Evolutionary conservation across 2,797 vertebrate genomes (phyloP).

Genomic region (Crocidura indochinensis): DNA sequence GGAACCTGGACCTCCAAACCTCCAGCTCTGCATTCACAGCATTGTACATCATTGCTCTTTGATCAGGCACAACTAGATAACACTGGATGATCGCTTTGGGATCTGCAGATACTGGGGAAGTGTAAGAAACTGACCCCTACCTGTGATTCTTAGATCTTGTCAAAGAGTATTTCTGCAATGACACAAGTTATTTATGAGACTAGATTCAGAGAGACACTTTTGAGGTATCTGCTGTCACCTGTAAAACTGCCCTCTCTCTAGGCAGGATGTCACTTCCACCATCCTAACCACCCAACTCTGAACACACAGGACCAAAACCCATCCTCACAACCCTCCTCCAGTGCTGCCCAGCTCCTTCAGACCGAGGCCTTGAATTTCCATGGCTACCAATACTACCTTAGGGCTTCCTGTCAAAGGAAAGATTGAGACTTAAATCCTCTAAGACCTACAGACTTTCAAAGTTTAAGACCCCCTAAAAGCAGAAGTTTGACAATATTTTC

Average conservation of each 20-base stretch:
- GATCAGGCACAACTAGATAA: neutral
- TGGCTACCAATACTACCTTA: neutral
- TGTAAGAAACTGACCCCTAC: neutral
- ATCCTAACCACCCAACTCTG: fast-evolving
- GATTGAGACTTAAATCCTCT: too few relatives aligned
- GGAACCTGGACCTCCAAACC: neutral
- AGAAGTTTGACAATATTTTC: slow-evolving; percentile 1
- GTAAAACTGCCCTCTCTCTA: neutral
- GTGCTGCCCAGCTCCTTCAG: neutral
- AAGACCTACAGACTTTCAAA: neutral
- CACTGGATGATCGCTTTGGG: too few relatives aligned
- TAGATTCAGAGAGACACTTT: neutral
- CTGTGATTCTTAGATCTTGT: neutral
- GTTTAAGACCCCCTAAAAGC: neutral
- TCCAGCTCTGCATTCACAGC: neutral
- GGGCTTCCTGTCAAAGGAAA: neutral
- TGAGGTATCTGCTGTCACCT: neutral
- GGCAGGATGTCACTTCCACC: neutral
- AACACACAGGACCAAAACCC: neutral
- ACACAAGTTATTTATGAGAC: neutral
- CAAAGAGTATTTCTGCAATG: neutral
- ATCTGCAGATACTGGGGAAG: neutral
- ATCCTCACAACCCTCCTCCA: neutral
- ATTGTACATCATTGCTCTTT: too few relatives aligned
- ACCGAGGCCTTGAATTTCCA: neutral